These are phyloP conservation scores for Marmota flaviventris DNA, from an alignment of 2,113 vertebrate species.

Conservation along the genomic window DNA sequence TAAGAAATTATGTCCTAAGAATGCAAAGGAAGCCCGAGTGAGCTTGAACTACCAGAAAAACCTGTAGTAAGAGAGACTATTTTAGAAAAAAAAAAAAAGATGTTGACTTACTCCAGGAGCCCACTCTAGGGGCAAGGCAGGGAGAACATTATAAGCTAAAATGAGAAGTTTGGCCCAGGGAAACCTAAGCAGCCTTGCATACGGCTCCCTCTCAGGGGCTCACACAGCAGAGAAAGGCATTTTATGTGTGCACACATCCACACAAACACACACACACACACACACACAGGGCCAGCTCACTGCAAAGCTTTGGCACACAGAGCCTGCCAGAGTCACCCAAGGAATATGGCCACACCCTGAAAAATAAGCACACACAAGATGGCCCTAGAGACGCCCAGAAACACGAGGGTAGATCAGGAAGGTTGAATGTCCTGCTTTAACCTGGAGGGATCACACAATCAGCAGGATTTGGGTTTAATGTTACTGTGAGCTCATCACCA, in stretches of 20 bases:
- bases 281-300: background rate
- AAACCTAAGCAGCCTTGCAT: background rate
- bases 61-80: background rate
- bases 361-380: rapidly evolving
- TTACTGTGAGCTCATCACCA: background rate
- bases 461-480: background rate
- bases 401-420: no score
- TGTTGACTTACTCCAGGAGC: background rate
- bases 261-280: background rate
- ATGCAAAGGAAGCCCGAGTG: background rate
- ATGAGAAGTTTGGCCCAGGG: background rate
- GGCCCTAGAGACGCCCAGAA: background rate
- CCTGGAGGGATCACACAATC: rapidly evolving
- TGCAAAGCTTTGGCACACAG: background rate
- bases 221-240: background rate
- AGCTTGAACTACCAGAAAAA: background rate
- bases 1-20: background rate
- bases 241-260: background rate
- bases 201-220: background rate
- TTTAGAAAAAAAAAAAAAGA: background rate
- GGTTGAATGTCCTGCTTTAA: background rate
- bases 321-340: background rate
- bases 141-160: background rate
- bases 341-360: background rate
- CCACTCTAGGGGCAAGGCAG: background rate